Evolutionary conservation across 2,888 invertebrate genomes (phyloP), one percentile per base, ranked within the genome.

Genomic region (Ennomos erosarius): DNA sequence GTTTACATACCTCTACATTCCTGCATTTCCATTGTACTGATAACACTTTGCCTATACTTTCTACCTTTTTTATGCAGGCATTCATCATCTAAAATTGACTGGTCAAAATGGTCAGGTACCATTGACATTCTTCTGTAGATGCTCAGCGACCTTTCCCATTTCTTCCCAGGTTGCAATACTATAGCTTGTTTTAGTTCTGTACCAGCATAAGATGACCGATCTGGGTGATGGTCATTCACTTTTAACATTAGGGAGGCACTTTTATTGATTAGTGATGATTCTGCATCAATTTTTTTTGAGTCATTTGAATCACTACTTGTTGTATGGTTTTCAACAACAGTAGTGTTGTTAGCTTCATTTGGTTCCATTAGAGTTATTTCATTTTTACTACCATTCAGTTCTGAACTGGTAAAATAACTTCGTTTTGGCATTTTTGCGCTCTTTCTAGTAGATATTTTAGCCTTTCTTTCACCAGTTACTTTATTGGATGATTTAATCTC

Each of bases 71-170:
- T 84, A 1, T 86, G 82, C 11, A 78, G 54, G 38, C 84, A 71
- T 53, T 92, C 85, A 65, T 85, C 81, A 43, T 93, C 90, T 39
- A 94, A 62, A 55, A 93, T 71, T 3, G 88, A 84, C 52, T 79
- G 74, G 69, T 91, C 81, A 67, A 82, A 84, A 67, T 79, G 69
- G 73, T 90, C 81, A 60, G 77, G 84, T 79, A 81, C 89, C 73
- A 80, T 85, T 55, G 87, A 92, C 76, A 92, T 87, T 72, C 91
- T 89, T 65, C 88, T 93, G 71, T 94, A 93, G 61, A 93, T 93
- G 62, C 93, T 94, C 6, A 96, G 74, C 0, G 95, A 95, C 72
- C 95, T 93, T 48, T 94, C 93, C 95, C 95, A 96, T 74, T 93
- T 91, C 75, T 95, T 96, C 0, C 96, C 95, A 10, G 95, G 94